These are phyloP conservation scores for Oncorhynchus tshawytscha DNA, from an alignment of 2,113 vertebrate genomes.

Conservation along the genomic window DNA sequence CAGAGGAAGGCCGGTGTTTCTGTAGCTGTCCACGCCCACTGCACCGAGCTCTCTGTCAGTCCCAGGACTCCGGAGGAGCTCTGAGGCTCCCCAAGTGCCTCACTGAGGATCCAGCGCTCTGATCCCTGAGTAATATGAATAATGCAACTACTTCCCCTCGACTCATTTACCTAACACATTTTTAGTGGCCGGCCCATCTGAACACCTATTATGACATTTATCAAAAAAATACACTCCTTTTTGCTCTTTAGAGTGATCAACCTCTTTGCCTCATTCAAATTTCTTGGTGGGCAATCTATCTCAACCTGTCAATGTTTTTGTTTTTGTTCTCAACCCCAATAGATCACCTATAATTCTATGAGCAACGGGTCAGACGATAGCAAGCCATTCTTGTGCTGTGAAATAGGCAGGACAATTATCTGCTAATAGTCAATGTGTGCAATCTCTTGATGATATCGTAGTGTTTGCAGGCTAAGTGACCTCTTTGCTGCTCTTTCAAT, in stretches of 20 bases:
- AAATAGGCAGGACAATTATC: background rate
- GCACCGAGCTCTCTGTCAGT: background rate
- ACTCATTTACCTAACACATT: background rate
- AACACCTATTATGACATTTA: background rate
- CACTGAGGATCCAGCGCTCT: background rate
- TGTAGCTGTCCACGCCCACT: background rate
- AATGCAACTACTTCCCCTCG: background rate
- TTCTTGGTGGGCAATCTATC: background rate
- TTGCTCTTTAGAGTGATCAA: background rate
- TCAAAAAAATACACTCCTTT: background rate
- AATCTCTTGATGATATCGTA: conserved; percentile 19
- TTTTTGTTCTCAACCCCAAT: background rate
- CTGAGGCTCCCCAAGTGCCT: no score
- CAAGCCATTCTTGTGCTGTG: background rate
- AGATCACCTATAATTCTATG: background rate
- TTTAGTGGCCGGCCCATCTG: background rate
- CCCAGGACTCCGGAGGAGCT: background rate
- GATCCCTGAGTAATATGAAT: background rate
- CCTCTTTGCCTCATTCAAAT: background rate
- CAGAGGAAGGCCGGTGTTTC: no score
- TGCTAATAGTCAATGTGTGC: conserved; percentile 11
- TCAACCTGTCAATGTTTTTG: background rate
- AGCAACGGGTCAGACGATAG: background rate
- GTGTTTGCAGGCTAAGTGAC: conserved; percentile 45
- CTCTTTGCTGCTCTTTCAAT: conserved; percentile 45